These are phyloP conservation scores for Melitaea cinxia DNA, from an alignment of 1,140 invertebrate genomes.

Conservation along the genomic window DNA sequence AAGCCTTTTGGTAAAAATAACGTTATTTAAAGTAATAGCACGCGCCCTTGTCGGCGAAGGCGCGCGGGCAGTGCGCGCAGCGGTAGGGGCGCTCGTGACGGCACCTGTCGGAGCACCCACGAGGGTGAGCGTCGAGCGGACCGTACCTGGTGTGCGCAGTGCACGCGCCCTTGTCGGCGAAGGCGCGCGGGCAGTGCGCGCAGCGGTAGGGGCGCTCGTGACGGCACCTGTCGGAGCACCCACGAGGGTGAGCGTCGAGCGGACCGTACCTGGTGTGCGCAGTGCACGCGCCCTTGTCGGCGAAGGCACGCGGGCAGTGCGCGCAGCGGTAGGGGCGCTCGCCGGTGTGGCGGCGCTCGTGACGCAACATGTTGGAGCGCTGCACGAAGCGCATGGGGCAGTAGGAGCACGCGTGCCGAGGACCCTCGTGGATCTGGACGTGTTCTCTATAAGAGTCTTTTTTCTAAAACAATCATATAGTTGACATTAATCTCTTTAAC, in stretches of 20 bases:
- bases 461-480: slow-evolving; percentile 60
- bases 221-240: no score
- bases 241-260: neutral
- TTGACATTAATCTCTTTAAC: no score
- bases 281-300: slow-evolving; percentile 82
- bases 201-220: no score
- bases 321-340: slow-evolving; percentile 82
- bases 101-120: neutral
- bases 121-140: neutral
- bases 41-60: slow-evolving; percentile 83
- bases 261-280: slow-evolving; percentile 76
- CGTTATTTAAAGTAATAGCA: no score
- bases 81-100: no score
- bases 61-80: slow-evolving; percentile 79
- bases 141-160: no score
- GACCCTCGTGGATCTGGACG: slow-evolving; percentile 81
- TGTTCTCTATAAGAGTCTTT: slow-evolving; percentile 82
- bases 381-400: slow-evolving; percentile 83
- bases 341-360: slow-evolving; percentile 82
- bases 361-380: slow-evolving; percentile 82
- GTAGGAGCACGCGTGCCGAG: slow-evolving; percentile 81
- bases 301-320: slow-evolving; percentile 80
- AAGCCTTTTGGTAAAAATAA: no score
- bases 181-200: no score
- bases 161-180: no score